Base-by-base conservation (phyloP, 2,113 vertebrate species). In the Azemiops feae region DNA sequence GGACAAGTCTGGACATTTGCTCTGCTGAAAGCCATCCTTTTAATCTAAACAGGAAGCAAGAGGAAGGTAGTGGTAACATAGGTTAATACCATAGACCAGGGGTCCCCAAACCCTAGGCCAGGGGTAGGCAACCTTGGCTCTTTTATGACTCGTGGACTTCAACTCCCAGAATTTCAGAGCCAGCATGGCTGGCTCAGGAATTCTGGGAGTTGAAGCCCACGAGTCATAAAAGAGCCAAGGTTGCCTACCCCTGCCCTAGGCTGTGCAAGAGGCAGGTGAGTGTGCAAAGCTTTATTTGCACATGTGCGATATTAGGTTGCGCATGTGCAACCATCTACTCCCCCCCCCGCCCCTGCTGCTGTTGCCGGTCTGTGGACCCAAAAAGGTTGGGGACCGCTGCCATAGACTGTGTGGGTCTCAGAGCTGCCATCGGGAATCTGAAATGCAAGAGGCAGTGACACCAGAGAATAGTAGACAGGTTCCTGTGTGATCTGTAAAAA, bases 11-110 rank as follows among this genome's bases (percentile, higher is more conserved):
- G 30, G 30, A 69, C 30, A 18, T 69, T 69, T 0, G 0, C 30
- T 94, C 95, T 92, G 0, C 11, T 0, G 81, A 95, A 95, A 94
- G 30, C 0, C 5, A 92, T 95, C 93, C 93, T 94, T 94, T 90
- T 87, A 43, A 18, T 25, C 93, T n/a, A 93, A 8, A 22, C 8
- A 1, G 94, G 92, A 92, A 95, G 89, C 74, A 16, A 3, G 57
- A 93, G 94, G 87, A 94, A 96, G 92, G 95, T 95, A 95, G 95
- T 94, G 96, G 94, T 5, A 95, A 96, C 95, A 95, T 91, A 92
- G 95, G 95, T 96, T 91, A 93, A 94, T 90, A 47, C 91, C 95
- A n/a, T 64, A 64, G 60, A 64, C 27, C 1, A 69, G 12, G 11
- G 30, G 30, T 16, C 0, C 60, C 64, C 30, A n/a, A 69, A 69